Evolutionary conservation across 2,888 invertebrate genomes (phyloP).

Genomic region (Dendrolimus pini): DNA sequence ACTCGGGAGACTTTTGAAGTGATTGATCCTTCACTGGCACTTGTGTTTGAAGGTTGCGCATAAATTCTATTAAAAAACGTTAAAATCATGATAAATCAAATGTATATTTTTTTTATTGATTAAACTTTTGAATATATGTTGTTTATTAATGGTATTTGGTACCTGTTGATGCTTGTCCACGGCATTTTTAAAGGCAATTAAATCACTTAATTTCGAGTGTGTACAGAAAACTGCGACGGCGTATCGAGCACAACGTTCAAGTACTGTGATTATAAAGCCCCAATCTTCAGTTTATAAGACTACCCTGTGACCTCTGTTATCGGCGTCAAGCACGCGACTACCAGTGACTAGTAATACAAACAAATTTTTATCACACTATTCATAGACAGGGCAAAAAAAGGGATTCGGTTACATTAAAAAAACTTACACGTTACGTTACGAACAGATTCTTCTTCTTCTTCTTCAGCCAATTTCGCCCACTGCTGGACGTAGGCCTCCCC

Average conservation of each 20-base stretch:
- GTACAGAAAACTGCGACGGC: slow-evolving; percentile 57
- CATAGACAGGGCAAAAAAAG: background rate
- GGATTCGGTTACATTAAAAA: too few species aligned
- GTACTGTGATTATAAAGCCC: slow-evolving; percentile 37
- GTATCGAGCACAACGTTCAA: slow-evolving; percentile 38
- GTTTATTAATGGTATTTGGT: slow-evolving; percentile 10
- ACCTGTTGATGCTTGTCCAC: slow-evolving; percentile 72
- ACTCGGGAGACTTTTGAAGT: slow-evolving; percentile 18
- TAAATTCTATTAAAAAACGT: slow-evolving; percentile 52
- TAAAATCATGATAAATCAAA: too few species aligned
- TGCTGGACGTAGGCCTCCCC: too few species aligned
- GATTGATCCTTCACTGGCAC: slow-evolving; percentile 33
- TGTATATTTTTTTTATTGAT: slow-evolving; percentile 5
- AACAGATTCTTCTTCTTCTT: too few species aligned
- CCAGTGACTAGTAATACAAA: slow-evolving; percentile 22
- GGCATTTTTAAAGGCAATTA: slow-evolving; percentile 46
- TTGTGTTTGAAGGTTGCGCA: slow-evolving; percentile 66
- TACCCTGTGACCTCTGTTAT: slow-evolving; percentile 62
- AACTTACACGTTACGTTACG: too few species aligned
- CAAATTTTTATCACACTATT: background rate
- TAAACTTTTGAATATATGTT: slow-evolving; percentile 4
- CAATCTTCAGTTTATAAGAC: slow-evolving; percentile 47
- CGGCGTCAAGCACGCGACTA: slow-evolving; percentile 59
- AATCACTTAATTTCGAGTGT: slow-evolving; percentile 64
- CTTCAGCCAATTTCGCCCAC: too few species aligned